These are phyloP conservation scores for Scaptomyza cyrtandrae DNA, from an alignment of 2,888 invertebrate species.

Conservation along the genomic window DNA sequence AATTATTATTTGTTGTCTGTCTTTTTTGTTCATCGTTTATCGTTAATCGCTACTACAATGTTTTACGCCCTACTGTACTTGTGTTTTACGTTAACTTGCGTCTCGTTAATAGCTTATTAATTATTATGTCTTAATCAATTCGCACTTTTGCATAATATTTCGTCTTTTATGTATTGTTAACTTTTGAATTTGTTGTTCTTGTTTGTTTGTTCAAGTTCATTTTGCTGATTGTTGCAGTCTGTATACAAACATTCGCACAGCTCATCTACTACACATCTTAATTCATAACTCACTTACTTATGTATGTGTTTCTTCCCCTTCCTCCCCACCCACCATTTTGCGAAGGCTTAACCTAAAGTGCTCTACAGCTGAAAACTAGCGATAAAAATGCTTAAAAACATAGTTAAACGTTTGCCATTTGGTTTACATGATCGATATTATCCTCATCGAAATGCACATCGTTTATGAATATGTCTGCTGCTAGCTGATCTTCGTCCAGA, in stretches of 20 bases:
- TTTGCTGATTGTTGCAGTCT: constrained; percentile 45
- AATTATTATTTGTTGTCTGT: constrained; percentile 76
- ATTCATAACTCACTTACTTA: constrained; percentile 15
- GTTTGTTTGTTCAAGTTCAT: constrained; percentile 46
- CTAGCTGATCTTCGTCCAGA: constrained; percentile 80
- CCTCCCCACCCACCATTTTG: constrained; percentile 20
- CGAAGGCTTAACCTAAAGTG: constrained; percentile 67
- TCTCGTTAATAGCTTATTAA: constrained; percentile 59
- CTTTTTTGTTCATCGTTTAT: constrained; percentile 49
- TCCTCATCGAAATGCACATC: constrained; percentile 82
- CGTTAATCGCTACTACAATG: constrained; percentile 67
- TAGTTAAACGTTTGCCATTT: constrained; percentile 84
- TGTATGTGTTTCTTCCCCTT: constrained; percentile 27
- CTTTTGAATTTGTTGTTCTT: constrained; percentile 79
- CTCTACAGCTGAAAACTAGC: constrained; percentile 71
- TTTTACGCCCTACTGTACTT: constrained; percentile 65
- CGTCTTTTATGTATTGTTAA: constrained; percentile 82
- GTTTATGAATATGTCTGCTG: constrained; percentile 82
- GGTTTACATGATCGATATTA: constrained; percentile 81
- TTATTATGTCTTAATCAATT: constrained; percentile 77
- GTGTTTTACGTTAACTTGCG: constrained; percentile 39
- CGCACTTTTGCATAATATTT: constrained; percentile 79
- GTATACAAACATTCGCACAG: constrained; percentile 34
- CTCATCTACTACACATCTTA: constrained; percentile 4
- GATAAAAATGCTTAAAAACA: constrained; percentile 68